Evolutionary conservation across 2,888 invertebrate genomes (phyloP), one percentile per base, ranked within the genome.

Genomic region (Diplolepis rosae): DNA sequence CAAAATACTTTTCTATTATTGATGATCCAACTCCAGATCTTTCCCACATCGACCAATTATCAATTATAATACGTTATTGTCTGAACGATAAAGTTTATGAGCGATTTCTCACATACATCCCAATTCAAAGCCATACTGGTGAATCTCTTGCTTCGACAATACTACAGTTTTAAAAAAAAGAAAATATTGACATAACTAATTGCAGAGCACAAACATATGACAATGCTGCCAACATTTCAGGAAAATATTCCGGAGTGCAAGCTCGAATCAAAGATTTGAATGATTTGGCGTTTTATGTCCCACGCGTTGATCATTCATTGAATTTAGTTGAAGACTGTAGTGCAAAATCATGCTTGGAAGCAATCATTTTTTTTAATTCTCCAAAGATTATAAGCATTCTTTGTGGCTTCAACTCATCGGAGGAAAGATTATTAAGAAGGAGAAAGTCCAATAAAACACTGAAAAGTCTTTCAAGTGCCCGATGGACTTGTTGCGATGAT

Each of bases 171-270:
- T 65, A 61, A 9, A 32, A 5, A 66, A 52, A 68, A 4, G 24
- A 35, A 6, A 30, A 69, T 18, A 45, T 76, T 24, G 66, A 71
- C 51, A 69, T 74, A 11, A 39, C 9, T 27, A 68, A 68, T 9
- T 76, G 71, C 7, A 67, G 78, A 67, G 77, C 78, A 18, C 79
- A 80, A 35, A 77, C 73, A 4, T 78, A 79, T 15, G 78, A 79
- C 48, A 77, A 76, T 48, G 79, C 76, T 15, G 68, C 72, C 3
- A 76, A 78, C 56, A 79, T 79, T 76, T 70, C 74, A 1, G 79
- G 77, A 1, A 15, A 15, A 30, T 77, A 78, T 61, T 65, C 65
- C 28, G 78, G 74, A 0, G 69, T 79, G 75, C 77, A 80, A 68
- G 35, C 52, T 15, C 67, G 61, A 45, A 71, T 79, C 68, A 30